Evolutionary conservation across 2,113 vertebrate species (phyloP).

Genomic region (Catharus bicknelli): DNA sequence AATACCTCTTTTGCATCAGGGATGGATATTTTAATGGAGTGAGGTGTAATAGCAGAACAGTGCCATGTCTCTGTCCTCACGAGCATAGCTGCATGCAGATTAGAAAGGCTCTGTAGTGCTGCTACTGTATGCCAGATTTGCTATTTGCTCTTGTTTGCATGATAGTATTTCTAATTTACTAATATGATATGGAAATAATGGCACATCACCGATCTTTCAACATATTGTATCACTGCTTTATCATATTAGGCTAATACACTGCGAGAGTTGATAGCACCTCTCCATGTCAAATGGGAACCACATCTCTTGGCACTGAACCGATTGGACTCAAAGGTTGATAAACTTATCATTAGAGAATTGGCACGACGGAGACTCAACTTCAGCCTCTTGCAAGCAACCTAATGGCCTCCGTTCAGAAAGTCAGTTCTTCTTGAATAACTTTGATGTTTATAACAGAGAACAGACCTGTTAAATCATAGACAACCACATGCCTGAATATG

Average conservation of each 20-base stretch:
- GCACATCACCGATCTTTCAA: conserved; percentile 79
- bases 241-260: conserved; percentile 85
- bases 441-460: conserved; percentile 79
- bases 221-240: conserved; percentile 86
- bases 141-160: conserved; percentile 80
- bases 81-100: conserved; percentile 77
- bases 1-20: conserved; percentile 52
- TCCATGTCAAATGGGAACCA: conserved; percentile 84
- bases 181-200: conserved; percentile 78
- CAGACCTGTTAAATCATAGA: conserved; percentile 78
- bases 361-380: conserved; percentile 80
- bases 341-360: conserved; percentile 83
- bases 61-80: conserved; percentile 52
- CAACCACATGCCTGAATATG: conserved; percentile 78
- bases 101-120: conserved; percentile 67
- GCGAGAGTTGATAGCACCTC: conserved; percentile 84
- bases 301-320: conserved; percentile 84
- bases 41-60: conserved; percentile 37
- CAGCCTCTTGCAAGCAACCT: conserved; percentile 82
- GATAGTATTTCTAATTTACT: conserved; percentile 77
- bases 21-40: conserved; percentile 37
- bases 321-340: conserved; percentile 83
- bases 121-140: conserved; percentile 73
- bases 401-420: conserved; percentile 78
- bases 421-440: conserved; percentile 73